Base-by-base conservation (phyloP, 2,797 vertebrate genomes). In the Scolopax rusticola region DNA sequence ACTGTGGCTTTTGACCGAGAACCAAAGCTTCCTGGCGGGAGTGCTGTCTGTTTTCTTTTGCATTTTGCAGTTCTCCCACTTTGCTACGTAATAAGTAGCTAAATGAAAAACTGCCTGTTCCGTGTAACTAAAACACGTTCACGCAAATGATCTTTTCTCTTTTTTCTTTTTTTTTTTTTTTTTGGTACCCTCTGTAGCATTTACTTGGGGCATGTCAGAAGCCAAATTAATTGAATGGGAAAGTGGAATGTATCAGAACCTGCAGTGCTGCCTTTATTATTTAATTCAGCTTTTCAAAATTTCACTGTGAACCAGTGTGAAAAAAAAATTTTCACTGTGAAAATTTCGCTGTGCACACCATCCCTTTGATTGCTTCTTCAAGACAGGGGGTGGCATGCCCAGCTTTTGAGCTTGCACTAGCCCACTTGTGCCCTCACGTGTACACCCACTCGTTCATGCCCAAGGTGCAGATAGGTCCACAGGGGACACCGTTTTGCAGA, bases 1-100 rank as follows among this genome's bases (percentile, higher is more conserved):
- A 76, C 69, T 67, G 91, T 47, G 64, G 73, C 80, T 97, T 94
- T 90, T 93, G 94, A 79, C 91, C 51, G 43, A 86, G 73, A 94
- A 61, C 7, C 36, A 90, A 76, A 78, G 61, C 59, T 81, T 91
- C 59, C 79, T 70, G 76, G 76, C 84, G 43, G 64, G 41, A 80
- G 36, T 1, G 1, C 53, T 57, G 15, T 14, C 45, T 38, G 60
- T 84, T 96, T 94, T 30, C 60, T 84, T 78, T 57, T 40, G 43
- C 25, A 17, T 89, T 85, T 75, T 86, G 65, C 89, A 73, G 50
- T 50, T 81, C 38, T 88, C 80, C 59, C 48, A 18, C 79, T 91
- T 76, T 70, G 65, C 61, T n/a, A 47, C 45, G 53, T 9, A 50
- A 27, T 16, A 84, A 80, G 77, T 7, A 74, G 61, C 87, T 87